phyloP scores from a whole-genome alignment of 2,888 invertebrate genomes.

The Dryadula phaetusa region DNA sequence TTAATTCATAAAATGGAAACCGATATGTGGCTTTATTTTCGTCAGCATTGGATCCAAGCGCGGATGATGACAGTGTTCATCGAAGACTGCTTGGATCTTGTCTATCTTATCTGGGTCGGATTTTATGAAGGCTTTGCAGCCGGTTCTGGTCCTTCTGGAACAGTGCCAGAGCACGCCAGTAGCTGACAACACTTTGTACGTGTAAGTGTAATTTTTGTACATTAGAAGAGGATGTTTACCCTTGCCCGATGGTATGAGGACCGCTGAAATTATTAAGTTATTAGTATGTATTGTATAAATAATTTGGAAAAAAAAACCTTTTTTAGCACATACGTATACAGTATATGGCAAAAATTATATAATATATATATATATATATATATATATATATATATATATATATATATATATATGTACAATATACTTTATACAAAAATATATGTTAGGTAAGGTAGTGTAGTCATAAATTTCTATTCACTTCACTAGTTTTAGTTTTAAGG shows the following conservation, averaged over 20 bases:
- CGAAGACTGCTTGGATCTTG: slow-evolving; percentile 52
- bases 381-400: too few relatives aligned
- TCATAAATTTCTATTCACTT: too few relatives aligned
- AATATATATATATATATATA: too few relatives aligned
- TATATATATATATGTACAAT: too few relatives aligned
- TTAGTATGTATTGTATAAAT: background rate
- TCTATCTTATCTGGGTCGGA: slow-evolving; percentile 55
- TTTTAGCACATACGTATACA: too few relatives aligned
- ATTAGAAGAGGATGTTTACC: slow-evolving; percentile 67
- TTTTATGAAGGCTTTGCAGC: slow-evolving; percentile 68
- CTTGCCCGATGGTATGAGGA: slow-evolving; percentile 66
- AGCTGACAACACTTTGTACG: slow-evolving; percentile 62
- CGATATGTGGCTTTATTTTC: background rate
- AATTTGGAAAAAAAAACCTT: background rate
- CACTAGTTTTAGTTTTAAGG: too few relatives aligned
- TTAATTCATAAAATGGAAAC: slow-evolving; percentile 16
- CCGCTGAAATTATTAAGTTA: slow-evolving; percentile 52
- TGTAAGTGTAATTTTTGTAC: slow-evolving; percentile 63
- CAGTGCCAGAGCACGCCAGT: slow-evolving; percentile 67
- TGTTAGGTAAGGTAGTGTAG: too few relatives aligned
- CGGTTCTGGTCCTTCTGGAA: slow-evolving; percentile 63
- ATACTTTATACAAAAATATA: too few relatives aligned
- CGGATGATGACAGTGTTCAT: slow-evolving; percentile 58
- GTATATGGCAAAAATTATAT: too few relatives aligned
- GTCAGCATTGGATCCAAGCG: slow-evolving; percentile 31